These are phyloP conservation scores for Athalia rosae DNA, from an alignment of 2,888 invertebrate species.

Conservation along the genomic window DNA sequence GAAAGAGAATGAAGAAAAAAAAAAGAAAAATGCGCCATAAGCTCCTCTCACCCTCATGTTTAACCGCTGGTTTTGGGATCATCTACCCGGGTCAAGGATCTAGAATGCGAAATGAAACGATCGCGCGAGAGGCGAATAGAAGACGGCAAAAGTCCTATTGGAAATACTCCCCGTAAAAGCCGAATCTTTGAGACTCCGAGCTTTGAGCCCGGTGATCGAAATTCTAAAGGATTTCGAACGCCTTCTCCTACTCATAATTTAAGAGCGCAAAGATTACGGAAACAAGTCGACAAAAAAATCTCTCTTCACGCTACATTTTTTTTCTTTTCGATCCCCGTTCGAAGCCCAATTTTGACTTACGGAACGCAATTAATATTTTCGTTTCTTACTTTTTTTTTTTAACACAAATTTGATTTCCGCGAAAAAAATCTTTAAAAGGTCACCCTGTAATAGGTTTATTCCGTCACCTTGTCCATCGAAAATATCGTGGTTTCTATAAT, in stretches of 20 bases:
- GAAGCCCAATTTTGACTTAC: no score
- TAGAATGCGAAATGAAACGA: conserved; percentile 40
- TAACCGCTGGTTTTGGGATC: conserved; percentile 33
- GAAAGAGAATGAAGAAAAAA: conserved; percentile 28
- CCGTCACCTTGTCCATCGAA: no score
- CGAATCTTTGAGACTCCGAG: not conserved
- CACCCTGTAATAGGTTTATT: no score
- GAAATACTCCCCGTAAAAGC: conserved; percentile 10
- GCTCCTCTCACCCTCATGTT: conserved; percentile 30
- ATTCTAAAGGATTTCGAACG: not conserved
- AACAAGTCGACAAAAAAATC: not conserved
- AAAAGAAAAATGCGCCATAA: conserved; percentile 26
- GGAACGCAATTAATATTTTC: no score
- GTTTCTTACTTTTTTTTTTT: no score
- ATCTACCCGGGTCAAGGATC: conserved; percentile 34
- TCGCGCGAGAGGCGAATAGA: not conserved
- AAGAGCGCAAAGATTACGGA: not conserved
- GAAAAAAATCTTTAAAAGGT: no score
- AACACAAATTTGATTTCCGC: no score
- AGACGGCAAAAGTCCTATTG: conserved; percentile 12
- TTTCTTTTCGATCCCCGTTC: no score
- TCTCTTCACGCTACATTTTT: not conserved
- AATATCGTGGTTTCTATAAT: not conserved
- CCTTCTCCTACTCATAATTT: not conserved
- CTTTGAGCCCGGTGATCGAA: not conserved